Base-by-base conservation (phyloP, 2,888 invertebrate species). In the Pollenia labialis region DNA sequence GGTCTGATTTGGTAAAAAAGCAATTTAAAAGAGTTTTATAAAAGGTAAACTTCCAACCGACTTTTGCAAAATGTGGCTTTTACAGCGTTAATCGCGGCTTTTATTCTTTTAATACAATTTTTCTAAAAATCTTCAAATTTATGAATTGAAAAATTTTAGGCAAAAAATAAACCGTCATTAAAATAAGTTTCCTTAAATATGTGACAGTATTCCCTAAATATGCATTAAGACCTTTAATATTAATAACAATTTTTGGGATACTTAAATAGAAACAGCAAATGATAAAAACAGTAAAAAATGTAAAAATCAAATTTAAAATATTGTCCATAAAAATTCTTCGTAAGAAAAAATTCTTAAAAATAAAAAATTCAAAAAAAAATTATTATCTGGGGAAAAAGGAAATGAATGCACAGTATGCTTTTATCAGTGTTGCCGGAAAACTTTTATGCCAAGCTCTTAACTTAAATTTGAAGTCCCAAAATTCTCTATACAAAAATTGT, bases 161-260 rank as follows among this genome's bases (percentile, higher is more conserved):
- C 32, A 32, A 50, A 32, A 50, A 54, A 14, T 58, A 75, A 68
- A 50, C 44, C 68, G 44, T 56, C 66, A 46, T 77, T 11, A 10
- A 44, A 46, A 44, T 60, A 7, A 23, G 9, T 66, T 46, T 40
- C 1, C 46, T 40, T 18, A 14, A 72, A 81, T 60, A 76, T 76
- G 60, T 69, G 54, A 72, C 71, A 46, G 50, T 50, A 76, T 69
- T 76, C 23, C 71, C 58, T 50, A 75, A 81, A 81, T 66, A 81
- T 64, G 72, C 74, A 75, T 75, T 69, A 60, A 68, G 7, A 23
- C 44, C 60, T 76, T 32, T 23, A 40, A 69, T 69, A 83, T 83
- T 77, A 64, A 71, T 64, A 48, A 54, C 54, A 52, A 77, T 48
- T 48, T 64, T 16, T 12, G 6, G 32, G 10, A 11, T n/a, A 42